A percentile compares a stretch with the other conserved stretches of the same genome.
Conservation (phyloP, 1,140 invertebrate genomes). For the Dinoponera quadriceps region DNA sequence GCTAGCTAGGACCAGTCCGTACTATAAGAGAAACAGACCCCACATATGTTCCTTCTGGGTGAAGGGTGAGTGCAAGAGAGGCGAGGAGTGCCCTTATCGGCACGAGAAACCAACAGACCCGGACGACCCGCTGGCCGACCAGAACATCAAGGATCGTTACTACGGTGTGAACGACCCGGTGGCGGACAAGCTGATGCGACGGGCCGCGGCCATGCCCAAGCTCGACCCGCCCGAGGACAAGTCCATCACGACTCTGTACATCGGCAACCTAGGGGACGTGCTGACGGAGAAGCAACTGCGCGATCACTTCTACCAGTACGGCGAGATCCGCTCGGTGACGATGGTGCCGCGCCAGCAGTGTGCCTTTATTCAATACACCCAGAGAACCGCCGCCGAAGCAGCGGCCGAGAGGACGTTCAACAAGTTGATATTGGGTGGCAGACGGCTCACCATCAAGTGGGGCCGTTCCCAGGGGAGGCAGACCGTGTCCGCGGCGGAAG, state of each 20-base stretch:
- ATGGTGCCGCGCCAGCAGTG: constrained; percentile 97
- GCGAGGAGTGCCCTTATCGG: constrained; percentile 99
- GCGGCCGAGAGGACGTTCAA: constrained; percentile 99
- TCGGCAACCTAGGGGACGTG: constrained; percentile 96
- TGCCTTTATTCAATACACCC: constrained; percentile 99
- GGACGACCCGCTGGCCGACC: constrained; percentile 99
- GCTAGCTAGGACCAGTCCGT: constrained; percentile 98
- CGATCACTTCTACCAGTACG: constrained; percentile 99
- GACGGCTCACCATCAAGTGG: constrained; percentile 98
- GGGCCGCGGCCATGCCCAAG: constrained; percentile 97
- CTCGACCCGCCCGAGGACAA: constrained; percentile 98
- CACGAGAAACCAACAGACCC: constrained; percentile 99
- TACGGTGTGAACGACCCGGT: constrained; percentile 99
- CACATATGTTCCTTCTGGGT: constrained; percentile 99
- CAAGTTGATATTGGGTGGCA: constrained; percentile 95
- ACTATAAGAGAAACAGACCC: constrained; percentile 99
- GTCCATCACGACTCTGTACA: constrained; percentile 98
- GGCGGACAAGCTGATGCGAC: constrained; percentile 97
- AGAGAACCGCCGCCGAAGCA: constrained; percentile 94
- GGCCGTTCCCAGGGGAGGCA: constrained; percentile 94
- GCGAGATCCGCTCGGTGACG: constrained; percentile 98
- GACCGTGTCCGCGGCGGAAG: constrained; percentile 84
- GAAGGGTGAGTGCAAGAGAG: constrained; percentile 99
- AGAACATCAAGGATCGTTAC: constrained; percentile 99
- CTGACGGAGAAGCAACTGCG: constrained; percentile 96